phyloP scores from a whole-genome alignment of 2,888 invertebrate genomes.

The Stictocephala bisonia region DNA sequence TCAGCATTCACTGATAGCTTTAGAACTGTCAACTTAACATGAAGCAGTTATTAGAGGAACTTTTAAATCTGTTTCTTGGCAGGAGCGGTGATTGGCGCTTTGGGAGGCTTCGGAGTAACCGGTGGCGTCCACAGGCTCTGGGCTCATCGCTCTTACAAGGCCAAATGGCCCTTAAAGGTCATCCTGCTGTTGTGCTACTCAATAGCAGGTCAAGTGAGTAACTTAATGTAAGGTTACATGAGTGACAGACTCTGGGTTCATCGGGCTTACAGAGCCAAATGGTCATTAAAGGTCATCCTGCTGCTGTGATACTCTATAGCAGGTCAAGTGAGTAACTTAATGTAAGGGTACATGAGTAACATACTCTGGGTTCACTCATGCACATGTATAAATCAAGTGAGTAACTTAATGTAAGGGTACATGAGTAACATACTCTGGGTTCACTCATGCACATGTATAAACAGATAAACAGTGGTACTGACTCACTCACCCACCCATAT shows the following conservation, averaged over 20 bases:
- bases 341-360: too few relatives aligned
- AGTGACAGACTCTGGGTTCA: constrained; percentile 76
- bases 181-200: constrained; percentile 72
- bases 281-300: constrained; percentile 71
- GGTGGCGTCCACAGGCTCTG: constrained; percentile 77
- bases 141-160: constrained; percentile 75
- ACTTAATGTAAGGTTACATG: too few relatives aligned
- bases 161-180: constrained; percentile 70
- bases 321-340: constrained; percentile 75
- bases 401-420: too few relatives aligned
- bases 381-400: too few relatives aligned
- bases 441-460: too few relatives aligned
- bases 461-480: too few relatives aligned
- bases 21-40: too few relatives aligned
- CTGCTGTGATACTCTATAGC: constrained; percentile 72
- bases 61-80: constrained; percentile 60
- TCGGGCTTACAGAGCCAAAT: constrained; percentile 74
- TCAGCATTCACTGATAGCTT: too few relatives aligned
- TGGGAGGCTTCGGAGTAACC: constrained; percentile 76
- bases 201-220: constrained; percentile 74
- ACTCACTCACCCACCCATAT: too few relatives aligned
- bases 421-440: too few relatives aligned
- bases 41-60: too few relatives aligned
- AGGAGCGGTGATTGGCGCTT: constrained; percentile 69
- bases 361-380: too few relatives aligned